Base-by-base conservation (phyloP, 2,888 invertebrate genomes). In the Athrips mouffetella region DNA sequence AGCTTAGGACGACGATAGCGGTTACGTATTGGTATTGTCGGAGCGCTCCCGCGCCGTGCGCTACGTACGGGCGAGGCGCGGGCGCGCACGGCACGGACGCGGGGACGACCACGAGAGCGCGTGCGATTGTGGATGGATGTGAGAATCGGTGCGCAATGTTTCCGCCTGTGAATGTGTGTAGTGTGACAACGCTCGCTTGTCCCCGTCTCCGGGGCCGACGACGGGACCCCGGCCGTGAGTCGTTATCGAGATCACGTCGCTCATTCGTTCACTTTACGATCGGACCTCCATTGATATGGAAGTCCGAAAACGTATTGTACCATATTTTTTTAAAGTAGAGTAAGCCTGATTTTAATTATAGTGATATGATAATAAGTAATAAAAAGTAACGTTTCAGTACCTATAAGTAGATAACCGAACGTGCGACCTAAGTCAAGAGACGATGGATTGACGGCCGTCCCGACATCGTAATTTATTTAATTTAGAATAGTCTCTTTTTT, bases 391-490 rank as follows among this genome's bases (percentile, higher is more conserved):
- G 77, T 80, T 85, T 77, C 80, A 78, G 85, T 87, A 87, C 82
- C 83, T 86, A 77, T 83, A 86, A 85, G 84, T 87, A 87, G 84
- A 81, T 80, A 86, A 80, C 83, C 80, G 83, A 87, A 85, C 83
- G 81, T 83, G 87, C 86, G 87, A 86, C 87, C 85, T 86, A 83
- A 87, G 87, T 88, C 88, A 87, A 79, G 80, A 77, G 78, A 80
- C 85, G 84, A 83, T 87, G 81, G 76, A 83, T 81, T 79, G 80
- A 85, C 87, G 86, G 86, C 86, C 85, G 86, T 87, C 86, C 88
- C 88, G 80, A 83, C 79, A 85, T 85, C 86, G 86, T 88, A 87
- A 87, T 86, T 88, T 87, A 87, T 88, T 88, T 73, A 79, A 79
- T 71, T 73, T 86, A 87, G 84, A 47, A 54, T 81, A 84, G 75